Conservation (phyloP, 2,888 invertebrate species). For the Polylopha cassiicola region DNA sequence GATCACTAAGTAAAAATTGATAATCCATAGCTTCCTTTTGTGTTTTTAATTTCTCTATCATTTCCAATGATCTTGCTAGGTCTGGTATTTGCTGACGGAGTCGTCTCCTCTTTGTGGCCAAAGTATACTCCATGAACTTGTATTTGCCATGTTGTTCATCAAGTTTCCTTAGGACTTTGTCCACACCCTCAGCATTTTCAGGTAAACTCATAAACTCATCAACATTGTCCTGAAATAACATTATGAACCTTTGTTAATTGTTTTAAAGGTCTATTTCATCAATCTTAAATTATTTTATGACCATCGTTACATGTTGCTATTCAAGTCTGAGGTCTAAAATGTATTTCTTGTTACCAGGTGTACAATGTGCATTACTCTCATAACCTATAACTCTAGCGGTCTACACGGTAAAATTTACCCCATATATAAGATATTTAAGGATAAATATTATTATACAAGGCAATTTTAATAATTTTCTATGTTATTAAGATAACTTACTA, state of each 20-base stretch:
- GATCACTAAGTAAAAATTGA: slow-evolving; percentile 94
- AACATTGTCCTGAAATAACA: slow-evolving; percentile 88
- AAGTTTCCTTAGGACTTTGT: slow-evolving; percentile 88
- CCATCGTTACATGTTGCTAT: too few species aligned
- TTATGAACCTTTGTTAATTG: slow-evolving; percentile 6
- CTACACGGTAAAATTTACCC: too few species aligned
- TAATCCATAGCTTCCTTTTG: slow-evolving; percentile 90
- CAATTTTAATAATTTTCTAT: background rate
- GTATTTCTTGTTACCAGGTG: slow-evolving; percentile 8
- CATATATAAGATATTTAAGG: too few species aligned
- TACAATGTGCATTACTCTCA: background rate
- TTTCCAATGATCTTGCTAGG: slow-evolving; percentile 91
- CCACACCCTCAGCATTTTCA: slow-evolving; percentile 89
- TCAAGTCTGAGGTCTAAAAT: too few species aligned
- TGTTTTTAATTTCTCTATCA: slow-evolving; percentile 91
- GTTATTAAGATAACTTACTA: slow-evolving; percentile 77
- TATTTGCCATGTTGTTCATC: slow-evolving; percentile 98
- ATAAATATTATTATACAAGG: too few species aligned
- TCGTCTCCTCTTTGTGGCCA: slow-evolving; percentile 90
- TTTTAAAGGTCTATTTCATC: background rate
- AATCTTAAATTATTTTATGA: too few species aligned
- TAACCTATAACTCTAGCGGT: slow-evolving; percentile 10
- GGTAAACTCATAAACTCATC: slow-evolving; percentile 92
- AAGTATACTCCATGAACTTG: slow-evolving; percentile 97
- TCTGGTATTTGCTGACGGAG: slow-evolving; percentile 96